Evolutionary conservation across 2,113 vertebrate genomes (phyloP), one percentile per base, ranked within the genome.

Genomic region (Gila orcuttii): DNA sequence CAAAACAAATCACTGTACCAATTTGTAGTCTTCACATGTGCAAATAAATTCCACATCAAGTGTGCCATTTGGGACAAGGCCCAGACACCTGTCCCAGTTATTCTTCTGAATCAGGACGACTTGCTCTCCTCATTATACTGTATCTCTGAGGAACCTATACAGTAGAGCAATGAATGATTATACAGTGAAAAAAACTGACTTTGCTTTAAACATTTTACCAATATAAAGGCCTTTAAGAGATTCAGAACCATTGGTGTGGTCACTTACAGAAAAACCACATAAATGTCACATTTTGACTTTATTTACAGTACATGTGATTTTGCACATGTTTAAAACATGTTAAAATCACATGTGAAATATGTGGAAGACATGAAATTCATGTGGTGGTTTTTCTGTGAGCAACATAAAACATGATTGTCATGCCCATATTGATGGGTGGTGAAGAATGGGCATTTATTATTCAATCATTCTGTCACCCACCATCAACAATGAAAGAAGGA

Each of bases 401-500:
- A 77, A 47, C 64, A 25, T 17, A 74, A 66, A 86, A 52, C 81
- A 73, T 36, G 50, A 83, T 28, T 66, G 74, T 55, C 47, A 42
- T 79, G 78, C 60, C 42, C 45, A 86, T 45, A 21, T 45, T 77
- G 50, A 82, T 86, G 69, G 82, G 6, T 57, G 77, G n/a, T 55
- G 15, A 60, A 71, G 39, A 75, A 45, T 59, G 52, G 33, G 17
- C 33, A 86, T 84, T 74, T 82, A 86, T 87, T 88, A 87, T 87
- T 88, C 81, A 85, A 57, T 81, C 86, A 89, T 78, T 68, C 71
- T 79, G 84, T 85, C 86, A 75, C 19, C 57, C 21, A 47, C 59
- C 59, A 77, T 80, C 57, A 62, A n/a, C 17, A n/a, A 36, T 28
- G 57, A 79, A 79, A 86, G 74, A 71, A 42, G 62, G 28, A 71